These are phyloP conservation scores for Penaeus monodon DNA, from an alignment of 2,888 invertebrate genomes.

Conservation along the genomic window DNA sequence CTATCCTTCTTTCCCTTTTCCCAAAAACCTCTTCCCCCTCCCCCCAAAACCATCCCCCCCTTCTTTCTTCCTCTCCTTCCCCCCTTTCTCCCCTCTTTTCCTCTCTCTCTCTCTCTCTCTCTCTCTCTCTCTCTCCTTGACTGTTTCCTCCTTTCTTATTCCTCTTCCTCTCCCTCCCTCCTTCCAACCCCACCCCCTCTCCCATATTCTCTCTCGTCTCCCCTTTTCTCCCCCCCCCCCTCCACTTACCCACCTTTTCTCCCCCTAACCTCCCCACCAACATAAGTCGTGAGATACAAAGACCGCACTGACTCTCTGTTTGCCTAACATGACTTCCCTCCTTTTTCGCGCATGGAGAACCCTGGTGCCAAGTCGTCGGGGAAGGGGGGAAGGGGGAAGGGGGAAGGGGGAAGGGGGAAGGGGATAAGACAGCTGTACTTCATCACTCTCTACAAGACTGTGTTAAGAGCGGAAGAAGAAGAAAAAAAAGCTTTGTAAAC, in stretches of 20 bases:
- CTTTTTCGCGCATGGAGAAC: neutral
- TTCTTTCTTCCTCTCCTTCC: neutral
- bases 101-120: neutral
- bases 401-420: neutral
- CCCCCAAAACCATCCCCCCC: neutral
- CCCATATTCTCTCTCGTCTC: no score
- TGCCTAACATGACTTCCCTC: neutral
- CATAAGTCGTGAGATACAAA: neutral
- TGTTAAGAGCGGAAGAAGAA: no score
- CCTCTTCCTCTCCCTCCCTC: neutral
- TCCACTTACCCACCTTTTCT: no score
- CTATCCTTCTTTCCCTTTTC: neutral
- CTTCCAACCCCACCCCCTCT: no score
- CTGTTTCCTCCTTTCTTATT: no score
- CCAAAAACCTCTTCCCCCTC: neutral
- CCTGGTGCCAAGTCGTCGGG: neutral
- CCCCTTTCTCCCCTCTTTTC: neutral
- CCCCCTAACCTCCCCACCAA: neutral
- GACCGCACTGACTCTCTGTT: neutral
- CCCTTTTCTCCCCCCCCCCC: no score
- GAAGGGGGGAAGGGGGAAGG: neutral
- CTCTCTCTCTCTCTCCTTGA: neutral
- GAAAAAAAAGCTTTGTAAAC: no score
- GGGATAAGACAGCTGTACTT: neutral
- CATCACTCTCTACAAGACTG: neutral